phyloP scores from a whole-genome alignment of 2,113 vertebrate species.

The Mirza zaza region DNA sequence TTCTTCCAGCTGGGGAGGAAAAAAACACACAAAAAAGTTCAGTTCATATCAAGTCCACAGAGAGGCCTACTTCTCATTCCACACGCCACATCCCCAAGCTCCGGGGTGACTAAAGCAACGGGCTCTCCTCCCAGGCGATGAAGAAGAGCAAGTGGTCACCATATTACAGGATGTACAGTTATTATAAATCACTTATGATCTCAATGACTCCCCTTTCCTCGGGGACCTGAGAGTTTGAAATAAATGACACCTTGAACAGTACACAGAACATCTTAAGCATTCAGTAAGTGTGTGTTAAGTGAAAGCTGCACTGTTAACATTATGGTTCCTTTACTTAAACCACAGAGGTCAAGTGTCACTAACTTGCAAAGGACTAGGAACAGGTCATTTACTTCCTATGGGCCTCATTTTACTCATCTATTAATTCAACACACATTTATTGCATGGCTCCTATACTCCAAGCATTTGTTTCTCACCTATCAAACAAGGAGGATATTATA shows the following conservation, averaged over 20 bases:
- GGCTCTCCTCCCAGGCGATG: background rate
- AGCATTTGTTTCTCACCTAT: background rate
- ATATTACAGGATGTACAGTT: fast-evolving
- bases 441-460: background rate
- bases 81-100: too few relatives aligned
- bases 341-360: background rate
- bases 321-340: background rate
- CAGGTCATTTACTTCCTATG: background rate
- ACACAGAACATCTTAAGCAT: background rate
- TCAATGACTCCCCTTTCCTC: background rate
- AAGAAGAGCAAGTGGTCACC: background rate
- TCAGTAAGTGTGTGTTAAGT: background rate
- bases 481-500: background rate
- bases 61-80: background rate
- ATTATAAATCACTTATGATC: background rate
- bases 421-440: background rate
- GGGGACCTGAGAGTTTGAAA: background rate
- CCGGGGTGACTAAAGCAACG: too few relatives aligned
- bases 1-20: constrained; percentile 88
- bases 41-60: background rate
- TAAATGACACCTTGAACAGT: background rate
- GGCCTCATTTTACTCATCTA: background rate
- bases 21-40: constrained; percentile 40
- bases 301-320: background rate
- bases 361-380: background rate